Conservation (phyloP, 2,113 vertebrate genomes). For the Sylvia atricapilla region DNA sequence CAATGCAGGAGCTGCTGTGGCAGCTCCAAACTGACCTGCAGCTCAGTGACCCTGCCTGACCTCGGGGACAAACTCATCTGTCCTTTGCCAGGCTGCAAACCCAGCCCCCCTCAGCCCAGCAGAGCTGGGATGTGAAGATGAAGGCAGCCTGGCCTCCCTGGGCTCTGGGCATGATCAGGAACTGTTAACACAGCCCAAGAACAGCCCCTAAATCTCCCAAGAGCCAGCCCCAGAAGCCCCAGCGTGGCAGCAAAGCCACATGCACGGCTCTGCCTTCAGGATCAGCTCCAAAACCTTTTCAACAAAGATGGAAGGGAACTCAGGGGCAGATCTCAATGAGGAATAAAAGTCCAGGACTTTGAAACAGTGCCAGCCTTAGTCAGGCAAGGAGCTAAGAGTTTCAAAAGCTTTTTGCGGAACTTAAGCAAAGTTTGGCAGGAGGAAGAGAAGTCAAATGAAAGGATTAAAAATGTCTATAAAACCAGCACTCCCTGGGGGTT, state of each 20-base stretch:
- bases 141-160: background rate
- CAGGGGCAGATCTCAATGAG: background rate
- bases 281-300: background rate
- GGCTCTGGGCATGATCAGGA: background rate
- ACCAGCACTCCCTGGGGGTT: background rate
- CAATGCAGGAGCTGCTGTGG: background rate
- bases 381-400: background rate
- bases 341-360: background rate
- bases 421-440: background rate
- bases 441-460: background rate
- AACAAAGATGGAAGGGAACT: background rate
- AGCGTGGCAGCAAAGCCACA: background rate
- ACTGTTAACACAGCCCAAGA: background rate
- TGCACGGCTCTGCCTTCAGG: background rate
- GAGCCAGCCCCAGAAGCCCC: background rate
- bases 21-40: background rate
- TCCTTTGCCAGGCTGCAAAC: background rate
- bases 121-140: background rate
- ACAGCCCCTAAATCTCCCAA: background rate
- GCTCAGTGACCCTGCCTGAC: background rate
- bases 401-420: background rate
- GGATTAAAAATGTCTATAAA: background rate
- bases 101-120: background rate
- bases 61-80: background rate
- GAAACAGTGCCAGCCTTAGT: background rate